Evolutionary conservation across 2,888 invertebrate species (phyloP), one percentile per base, ranked within the genome.

Genomic region (Lordiphosa fenestrarum): DNA sequence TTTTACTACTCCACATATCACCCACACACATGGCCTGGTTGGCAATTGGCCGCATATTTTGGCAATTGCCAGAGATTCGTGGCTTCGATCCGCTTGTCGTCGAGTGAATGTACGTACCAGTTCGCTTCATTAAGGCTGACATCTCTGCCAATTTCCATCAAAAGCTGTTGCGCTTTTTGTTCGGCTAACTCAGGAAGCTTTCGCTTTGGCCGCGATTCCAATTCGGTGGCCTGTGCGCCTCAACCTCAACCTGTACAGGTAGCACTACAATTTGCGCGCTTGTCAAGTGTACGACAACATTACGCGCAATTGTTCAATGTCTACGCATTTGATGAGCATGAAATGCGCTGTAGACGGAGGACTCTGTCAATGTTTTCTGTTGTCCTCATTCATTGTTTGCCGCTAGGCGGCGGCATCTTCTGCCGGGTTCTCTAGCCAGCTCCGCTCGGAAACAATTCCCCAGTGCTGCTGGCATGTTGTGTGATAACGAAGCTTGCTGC

Each of bases 261-360:
- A 64, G 61, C 64, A 81, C 76, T 75, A 82, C 81, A 82, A 82
- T 82, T 82, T 82, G 84, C 81, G 81, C 81, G 84, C 84, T 82
- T 82, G 81, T 82, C 81, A 82, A 84, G 73, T 82, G 81, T 84
- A 82, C 84, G 81, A 82, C 81, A 82, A 82, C 81, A 82, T 82
- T 82, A 82, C 84, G 84, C 81, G 81, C 84, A 82, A 82, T 82
- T 82, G 81, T 82, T 82, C 84, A 82, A 82, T 82, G 84, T 82
- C 81, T 82, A 70, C 70, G 84, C 73, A 78, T 78, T 84, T 84
- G 82, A 81, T 81, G 84, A 75, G 81, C 84, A 84, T 82, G 78
- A 81, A 82, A 84, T 82, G 75, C 74, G 60, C 63, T 59, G 30
- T 30, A 54, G 59, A 48, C 55, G 52, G 42, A 53, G 49, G 23